Percentiles rank a stretch among this genome's conserved stretches.
Evolutionary conservation across 2,888 invertebrate genomes (phyloP).

Genomic region (Drosophila bunnanda): DNA sequence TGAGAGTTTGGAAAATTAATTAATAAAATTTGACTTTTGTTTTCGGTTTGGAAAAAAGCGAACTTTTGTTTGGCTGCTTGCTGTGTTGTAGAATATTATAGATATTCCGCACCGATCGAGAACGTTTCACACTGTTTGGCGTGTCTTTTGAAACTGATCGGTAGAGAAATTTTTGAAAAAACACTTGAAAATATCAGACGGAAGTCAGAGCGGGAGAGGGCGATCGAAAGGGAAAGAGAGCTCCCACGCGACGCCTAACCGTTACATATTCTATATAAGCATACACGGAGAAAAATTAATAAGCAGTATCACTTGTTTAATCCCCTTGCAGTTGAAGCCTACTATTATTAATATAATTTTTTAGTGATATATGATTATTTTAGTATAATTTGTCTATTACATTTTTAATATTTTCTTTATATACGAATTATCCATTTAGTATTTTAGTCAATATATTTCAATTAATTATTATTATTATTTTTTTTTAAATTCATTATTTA

Average conservation of each 20-base stretch:
- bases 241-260: constrained; percentile 48
- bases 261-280: constrained; percentile 54
- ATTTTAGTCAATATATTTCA: no score
- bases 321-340: background rate
- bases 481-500: no score
- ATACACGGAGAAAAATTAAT: constrained; percentile 11
- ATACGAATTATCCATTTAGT: no score
- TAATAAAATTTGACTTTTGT: constrained; percentile 32
- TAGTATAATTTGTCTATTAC: no score
- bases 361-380: no score
- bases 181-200: constrained; percentile 37
- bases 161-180: constrained; percentile 63
- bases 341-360: background rate
- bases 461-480: no score
- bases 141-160: constrained; percentile 76
- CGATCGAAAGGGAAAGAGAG: constrained; percentile 4
- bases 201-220: constrained; percentile 22
- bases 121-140: constrained; percentile 69
- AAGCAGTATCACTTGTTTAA: no score
- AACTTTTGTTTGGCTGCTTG: constrained; percentile 35
- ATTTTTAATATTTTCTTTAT: no score
- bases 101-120: constrained; percentile 25
- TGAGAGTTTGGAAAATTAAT: constrained; percentile 43
- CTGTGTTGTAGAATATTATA: constrained; percentile 2
- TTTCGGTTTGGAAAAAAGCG: constrained; percentile 31